Conservation (phyloP, 2,113 vertebrate genomes). For the Serinus canaria region DNA sequence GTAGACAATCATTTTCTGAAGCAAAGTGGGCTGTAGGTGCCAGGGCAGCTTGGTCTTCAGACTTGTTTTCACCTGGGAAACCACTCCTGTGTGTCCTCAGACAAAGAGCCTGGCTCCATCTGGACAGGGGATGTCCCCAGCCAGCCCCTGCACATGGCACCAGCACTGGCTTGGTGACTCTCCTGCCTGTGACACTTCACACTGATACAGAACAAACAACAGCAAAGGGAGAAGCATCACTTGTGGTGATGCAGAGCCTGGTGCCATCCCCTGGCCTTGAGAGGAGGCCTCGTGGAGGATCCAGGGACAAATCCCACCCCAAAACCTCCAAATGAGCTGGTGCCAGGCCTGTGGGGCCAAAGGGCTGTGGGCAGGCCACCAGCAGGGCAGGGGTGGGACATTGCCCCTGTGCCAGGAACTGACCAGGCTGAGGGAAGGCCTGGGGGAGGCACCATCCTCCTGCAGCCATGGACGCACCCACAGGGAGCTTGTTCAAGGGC, state of each 20-base stretch:
- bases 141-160: no score
- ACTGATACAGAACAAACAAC: neutral
- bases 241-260: neutral
- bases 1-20: neutral
- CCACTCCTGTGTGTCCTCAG: fast-evolving
- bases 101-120: neutral
- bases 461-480: neutral
- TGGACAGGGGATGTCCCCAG: neutral
- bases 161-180: no score
- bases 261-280: no score
- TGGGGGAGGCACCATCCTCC: neutral
- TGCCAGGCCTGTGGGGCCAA: no score
- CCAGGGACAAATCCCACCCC: neutral
- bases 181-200: neutral
- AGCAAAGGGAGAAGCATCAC: neutral
- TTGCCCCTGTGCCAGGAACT: neutral
- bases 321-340: no score
- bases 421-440: neutral
- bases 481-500: neutral
- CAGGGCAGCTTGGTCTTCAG: no score
- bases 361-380: neutral
- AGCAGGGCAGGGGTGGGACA: neutral
- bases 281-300: fast-evolving
- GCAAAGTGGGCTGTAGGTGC: neutral
- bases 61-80: fast-evolving